A percentile compares a stretch with the other conserved stretches of the same genome.
Evolutionary conservation across 2,797 vertebrate species (phyloP).

Genomic region (Danio albolineatus): DNA sequence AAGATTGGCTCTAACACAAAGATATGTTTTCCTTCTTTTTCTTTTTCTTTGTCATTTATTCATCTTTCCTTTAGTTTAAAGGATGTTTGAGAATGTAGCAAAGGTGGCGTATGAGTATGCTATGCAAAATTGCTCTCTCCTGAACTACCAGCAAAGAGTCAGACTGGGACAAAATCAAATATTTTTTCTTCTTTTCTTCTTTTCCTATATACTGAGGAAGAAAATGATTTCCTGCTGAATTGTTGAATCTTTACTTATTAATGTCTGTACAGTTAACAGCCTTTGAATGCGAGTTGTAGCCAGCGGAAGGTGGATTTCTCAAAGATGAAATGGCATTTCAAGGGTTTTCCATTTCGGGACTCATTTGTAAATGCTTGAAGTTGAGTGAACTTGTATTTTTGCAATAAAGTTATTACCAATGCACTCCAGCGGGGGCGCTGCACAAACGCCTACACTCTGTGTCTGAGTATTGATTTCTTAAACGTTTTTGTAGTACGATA

Average conservation of each 20-base stretch:
- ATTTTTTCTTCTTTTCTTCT: conserved; percentile 29
- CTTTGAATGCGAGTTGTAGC: conserved; percentile 66
- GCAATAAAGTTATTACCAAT: conserved; percentile 89
- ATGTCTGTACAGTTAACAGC: conserved; percentile 66
- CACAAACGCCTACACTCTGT: conserved; percentile 69
- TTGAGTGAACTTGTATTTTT: conserved; percentile 89
- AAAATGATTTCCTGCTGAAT: conserved; percentile 57
- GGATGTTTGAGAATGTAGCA: conserved; percentile 83
- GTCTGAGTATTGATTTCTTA: conserved; percentile 49
- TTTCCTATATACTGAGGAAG: conserved; percentile 59
- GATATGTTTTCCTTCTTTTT: conserved; percentile 59
- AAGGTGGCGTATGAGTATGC: conserved; percentile 83
- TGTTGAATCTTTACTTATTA: conserved; percentile 65
- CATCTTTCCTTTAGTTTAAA: conserved; percentile 58
- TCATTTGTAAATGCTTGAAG: conserved; percentile 80
- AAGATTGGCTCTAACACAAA: conserved; percentile 81
- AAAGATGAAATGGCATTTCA: conserved; percentile 61
- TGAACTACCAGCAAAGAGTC: conserved; percentile 77
- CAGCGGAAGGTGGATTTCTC: conserved; percentile 60
- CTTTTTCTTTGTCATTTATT: conserved; percentile 39
- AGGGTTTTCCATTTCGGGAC: conserved; percentile 62
- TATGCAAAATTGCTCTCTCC: conserved; percentile 83
- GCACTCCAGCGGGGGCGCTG: conserved; percentile 81
- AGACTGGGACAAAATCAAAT: conserved; percentile 72
- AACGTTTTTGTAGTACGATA: neutral